Evolutionary conservation across 1,140 invertebrate species (phyloP).

Genomic region (Samia ricini): DNA sequence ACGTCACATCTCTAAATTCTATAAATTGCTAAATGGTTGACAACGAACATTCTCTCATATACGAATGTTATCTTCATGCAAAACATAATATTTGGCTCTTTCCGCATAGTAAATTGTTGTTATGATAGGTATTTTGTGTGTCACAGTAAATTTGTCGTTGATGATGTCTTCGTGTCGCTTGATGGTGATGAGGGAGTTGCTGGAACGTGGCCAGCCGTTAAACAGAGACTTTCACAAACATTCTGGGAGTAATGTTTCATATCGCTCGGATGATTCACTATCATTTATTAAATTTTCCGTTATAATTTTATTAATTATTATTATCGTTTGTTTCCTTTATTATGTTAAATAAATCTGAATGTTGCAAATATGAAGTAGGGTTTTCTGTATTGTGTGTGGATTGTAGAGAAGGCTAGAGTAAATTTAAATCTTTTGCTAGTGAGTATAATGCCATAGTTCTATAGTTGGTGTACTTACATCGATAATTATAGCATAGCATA

Average conservation of each 20-base stretch:
- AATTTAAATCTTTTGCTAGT: no score
- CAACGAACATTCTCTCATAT: neutral
- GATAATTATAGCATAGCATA: no score
- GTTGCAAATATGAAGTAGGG: neutral
- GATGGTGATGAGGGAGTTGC: slow-evolving; percentile 54
- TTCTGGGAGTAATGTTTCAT: slow-evolving; percentile 39
- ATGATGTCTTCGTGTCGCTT: slow-evolving; percentile 58
- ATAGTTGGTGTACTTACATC: no score
- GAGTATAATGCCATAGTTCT: no score
- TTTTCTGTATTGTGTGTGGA: neutral
- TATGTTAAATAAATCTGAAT: neutral
- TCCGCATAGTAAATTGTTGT: slow-evolving; percentile 27
- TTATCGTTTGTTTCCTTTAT: neutral
- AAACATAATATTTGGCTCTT: slow-evolving; percentile 14
- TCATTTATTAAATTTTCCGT: slow-evolving; percentile 37
- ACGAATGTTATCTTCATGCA: neutral
- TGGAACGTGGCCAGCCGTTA: slow-evolving; percentile 49
- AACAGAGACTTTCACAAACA: slow-evolving; percentile 43
- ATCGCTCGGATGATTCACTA: slow-evolving; percentile 37
- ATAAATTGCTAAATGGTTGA: neutral
- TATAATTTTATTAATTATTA: slow-evolving; percentile 5
- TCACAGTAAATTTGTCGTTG: slow-evolving; percentile 53
- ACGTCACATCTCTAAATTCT: neutral
- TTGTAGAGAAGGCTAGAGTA: no score
- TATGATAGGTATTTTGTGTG: slow-evolving; percentile 35